Percentiles rank a stretch among this genome's conserved stretches.
Conservation (phyloP, 1,140 invertebrate genomes). For the Rhopalosiphum maidis region DNA sequence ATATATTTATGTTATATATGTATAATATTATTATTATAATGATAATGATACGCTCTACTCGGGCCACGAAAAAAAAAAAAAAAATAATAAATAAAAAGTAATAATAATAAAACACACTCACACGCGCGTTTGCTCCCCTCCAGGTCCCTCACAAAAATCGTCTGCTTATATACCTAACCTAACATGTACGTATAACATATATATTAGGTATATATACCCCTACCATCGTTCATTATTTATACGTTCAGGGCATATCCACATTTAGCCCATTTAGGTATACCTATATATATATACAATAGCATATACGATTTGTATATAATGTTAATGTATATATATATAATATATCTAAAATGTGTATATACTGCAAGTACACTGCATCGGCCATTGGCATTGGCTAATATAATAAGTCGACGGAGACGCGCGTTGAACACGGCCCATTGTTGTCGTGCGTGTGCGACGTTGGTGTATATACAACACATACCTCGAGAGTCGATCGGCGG, state of each 20-base stretch:
- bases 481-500: slow-evolving; percentile 24
- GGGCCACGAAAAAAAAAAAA: background rate
- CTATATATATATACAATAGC: background rate
- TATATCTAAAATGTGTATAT: background rate
- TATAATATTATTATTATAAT: background rate
- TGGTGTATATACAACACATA: background rate
- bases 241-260: background rate
- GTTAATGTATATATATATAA: no score
- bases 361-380: background rate
- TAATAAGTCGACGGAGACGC: slow-evolving; percentile 30
- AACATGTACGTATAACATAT: no score
- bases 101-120: background rate
- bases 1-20: background rate
- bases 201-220: background rate
- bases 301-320: background rate
- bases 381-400: slow-evolving; percentile 54
- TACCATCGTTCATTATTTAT: background rate
- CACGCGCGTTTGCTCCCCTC: background rate
- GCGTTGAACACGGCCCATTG: slow-evolving; percentile 31
- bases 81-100: background rate
- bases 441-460: background rate
- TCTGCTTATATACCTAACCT: background rate
- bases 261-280: no score
- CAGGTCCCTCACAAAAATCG: background rate
- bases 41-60: background rate